phyloP scores from a whole-genome alignment of 92 coral and sea anemone species.

The Heteractis magnifica region DNA sequence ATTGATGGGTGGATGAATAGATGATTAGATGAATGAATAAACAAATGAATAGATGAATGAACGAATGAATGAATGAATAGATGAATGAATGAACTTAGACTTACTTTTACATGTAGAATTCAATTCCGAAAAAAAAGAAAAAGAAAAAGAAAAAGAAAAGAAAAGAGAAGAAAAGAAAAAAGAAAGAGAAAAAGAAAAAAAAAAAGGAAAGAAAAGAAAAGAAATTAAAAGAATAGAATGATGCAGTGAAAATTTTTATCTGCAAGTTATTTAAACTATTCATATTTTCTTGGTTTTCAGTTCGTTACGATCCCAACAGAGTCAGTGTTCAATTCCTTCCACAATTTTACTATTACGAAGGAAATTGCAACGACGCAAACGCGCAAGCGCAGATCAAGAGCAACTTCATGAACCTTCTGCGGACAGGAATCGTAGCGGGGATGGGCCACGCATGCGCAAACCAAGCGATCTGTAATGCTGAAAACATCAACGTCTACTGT shows the following conservation, averaged over 20 bases:
- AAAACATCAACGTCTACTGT: conserved; percentile 78
- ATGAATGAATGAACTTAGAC: conserved; percentile 3
- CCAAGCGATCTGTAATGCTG: conserved; percentile 62
- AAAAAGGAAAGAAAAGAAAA: no score
- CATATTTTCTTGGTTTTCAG: conserved; percentile 27
- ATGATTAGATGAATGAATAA: background rate
- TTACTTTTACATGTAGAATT: conserved; percentile 68
- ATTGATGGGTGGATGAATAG: background rate
- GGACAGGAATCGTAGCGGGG: background rate
- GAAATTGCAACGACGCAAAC: conserved; percentile 72
- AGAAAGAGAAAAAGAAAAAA: no score
- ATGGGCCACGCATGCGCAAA: conserved; percentile 33
- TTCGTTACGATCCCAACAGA: conserved; percentile 69
- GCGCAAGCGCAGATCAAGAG: conserved; percentile 76
- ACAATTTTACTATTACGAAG: conserved; percentile 77
- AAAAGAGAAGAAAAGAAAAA: no score
- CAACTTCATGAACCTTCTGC: conserved; percentile 57
- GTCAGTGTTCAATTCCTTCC: conserved; percentile 42
- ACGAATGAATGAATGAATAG: background rate
- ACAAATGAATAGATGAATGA: background rate
- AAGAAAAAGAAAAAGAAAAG: no score
- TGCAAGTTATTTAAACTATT: no score
- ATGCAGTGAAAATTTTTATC: no score
- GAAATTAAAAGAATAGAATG: no score
- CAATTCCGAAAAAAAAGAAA: conserved; percentile 31